A percentile compares a stretch with the other conserved stretches of the same genome.
phyloP scores from a whole-genome alignment of 2,888 invertebrate species.

The Acanthosoma haemorrhoidale region DNA sequence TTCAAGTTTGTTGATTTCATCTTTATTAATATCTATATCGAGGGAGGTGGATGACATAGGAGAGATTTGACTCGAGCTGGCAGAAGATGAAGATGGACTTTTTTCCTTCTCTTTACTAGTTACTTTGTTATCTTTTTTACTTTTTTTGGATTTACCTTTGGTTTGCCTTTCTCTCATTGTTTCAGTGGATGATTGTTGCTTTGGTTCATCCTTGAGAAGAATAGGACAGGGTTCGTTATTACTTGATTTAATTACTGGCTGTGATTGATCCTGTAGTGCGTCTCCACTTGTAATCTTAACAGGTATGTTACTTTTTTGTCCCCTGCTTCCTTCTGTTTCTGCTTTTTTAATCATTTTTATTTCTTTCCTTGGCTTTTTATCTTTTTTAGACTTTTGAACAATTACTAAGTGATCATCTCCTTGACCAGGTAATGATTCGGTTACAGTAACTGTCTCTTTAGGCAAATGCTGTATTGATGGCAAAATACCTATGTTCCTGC shows the following conservation, averaged over 20 bases:
- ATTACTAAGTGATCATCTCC: too few relatives aligned
- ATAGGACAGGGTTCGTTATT: not conserved
- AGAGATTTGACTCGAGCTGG: too few relatives aligned
- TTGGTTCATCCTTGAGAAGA: too few relatives aligned
- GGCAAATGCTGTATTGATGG: too few relatives aligned
- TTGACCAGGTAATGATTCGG: too few relatives aligned
- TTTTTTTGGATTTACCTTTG: not conserved
- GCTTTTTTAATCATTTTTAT: not conserved
- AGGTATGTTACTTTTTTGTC: not conserved
- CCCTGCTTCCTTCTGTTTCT: not conserved
- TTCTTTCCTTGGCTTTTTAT: not conserved
- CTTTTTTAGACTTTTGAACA: not conserved
- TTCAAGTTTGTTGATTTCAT: too few relatives aligned
- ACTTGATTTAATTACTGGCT: not conserved
- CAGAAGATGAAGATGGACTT: not conserved
- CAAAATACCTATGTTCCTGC: too few relatives aligned
- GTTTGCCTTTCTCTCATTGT: not conserved
- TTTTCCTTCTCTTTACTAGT: not conserved
- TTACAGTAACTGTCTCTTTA: too few relatives aligned
- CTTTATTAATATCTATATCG: too few relatives aligned
- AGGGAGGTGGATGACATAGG: too few relatives aligned
- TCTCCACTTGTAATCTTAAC: not conserved
- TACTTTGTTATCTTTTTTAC: not conserved
- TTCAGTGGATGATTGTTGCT: not conserved
- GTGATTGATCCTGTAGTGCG: not conserved